Evolutionary conservation across 2,113 vertebrate species (phyloP), one percentile per base, ranked within the genome.

Genomic region (Indicator indicator): DNA sequence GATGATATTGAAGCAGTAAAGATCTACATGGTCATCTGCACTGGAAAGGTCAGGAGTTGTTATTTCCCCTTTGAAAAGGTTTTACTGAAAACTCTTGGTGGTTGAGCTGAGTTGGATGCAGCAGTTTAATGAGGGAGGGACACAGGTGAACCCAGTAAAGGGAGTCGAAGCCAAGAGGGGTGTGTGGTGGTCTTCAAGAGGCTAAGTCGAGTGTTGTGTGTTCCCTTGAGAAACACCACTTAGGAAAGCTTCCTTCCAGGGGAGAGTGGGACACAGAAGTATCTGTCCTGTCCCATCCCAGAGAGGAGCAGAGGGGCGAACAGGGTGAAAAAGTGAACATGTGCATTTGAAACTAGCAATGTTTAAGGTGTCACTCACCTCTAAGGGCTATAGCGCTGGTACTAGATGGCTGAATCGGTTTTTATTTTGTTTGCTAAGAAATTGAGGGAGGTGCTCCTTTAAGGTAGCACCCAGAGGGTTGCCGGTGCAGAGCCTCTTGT

Each of bases 141-240:
- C 56, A 5, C 50, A 70, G 59, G 52, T 81, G 11, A 90, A n/a
- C 5, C n/a, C 30, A n/a, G 5, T 8, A 11, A 33, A 38, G 42
- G 52, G 52, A 11, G 16, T 36, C 23, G 42, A 40, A 54, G 50
- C 55, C 38, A 2, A 17, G 32, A 76, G 23, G 26, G 16, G 8
- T 32, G 20, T 16, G 40, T 3, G 68, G 9, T 3, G 50, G 7
- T n/a, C 32, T 17, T 58, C 4, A n/a, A 83, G 5, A 11, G 21
- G 4, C 11, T 48, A 3, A 12, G n/a, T 27, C 6, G 30, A 0
- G 7, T 5, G 2, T 5, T 5, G 18, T 24, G 16, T 1, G 2
- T n/a, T 75, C 38, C 1, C 14, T 54, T 2, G 9, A 12, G 6
- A 26, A 12, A 16, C 6, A 21, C 15, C 12, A 55, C 23, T 64